Base-by-base conservation (phyloP, 2,797 vertebrate genomes). In the Lutjanus campechanus region DNA sequence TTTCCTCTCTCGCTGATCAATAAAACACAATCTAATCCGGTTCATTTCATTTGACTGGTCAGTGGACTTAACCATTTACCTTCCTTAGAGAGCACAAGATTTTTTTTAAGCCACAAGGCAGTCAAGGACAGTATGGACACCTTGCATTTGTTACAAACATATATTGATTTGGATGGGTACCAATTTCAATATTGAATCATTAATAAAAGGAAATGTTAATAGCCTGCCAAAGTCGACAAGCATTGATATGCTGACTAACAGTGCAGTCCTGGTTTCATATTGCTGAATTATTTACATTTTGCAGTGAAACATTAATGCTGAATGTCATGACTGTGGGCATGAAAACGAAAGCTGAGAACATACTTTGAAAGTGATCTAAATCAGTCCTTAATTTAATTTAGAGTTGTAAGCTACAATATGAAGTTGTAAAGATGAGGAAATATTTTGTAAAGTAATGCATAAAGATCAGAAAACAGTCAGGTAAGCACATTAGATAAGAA, bases 151-250 rank as follows among this genome's bases (percentile, higher is more conserved):
- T 77, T 87, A 63, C 46, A 69, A 49, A 63, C 15, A 7, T 25
- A 43, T 85, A 83, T 90, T 84, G 82, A 90, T 86, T 86, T 85
- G 79, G 67, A 88, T 29, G 44, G 56, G 62, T 50, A 79, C 81
- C 78, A 81, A 56, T 86, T 76, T 47, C 43, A 88, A 83, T 84
- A 86, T 62, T 74, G 64, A 86, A 77, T 89, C 81, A 85, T 87
- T 87, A 81, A 88, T 89, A 79, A 86, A 85, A 85, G 78, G 73
- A 88, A 88, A 90, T 74, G 63, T 85, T 85, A 82, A 73, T 76
- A 76, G 75, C 70, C 60, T 81, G 77, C 61, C 76, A 85, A 82
- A 78, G 80, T 77, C 7, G 73, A 62, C 66, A 51, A 73, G 79
- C 84, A 75, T 59, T 43, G 63, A 87, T 75, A 77, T 74, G 85